Conservation (phyloP, 2,888 invertebrate species). For the Drosophila cognata region DNA sequence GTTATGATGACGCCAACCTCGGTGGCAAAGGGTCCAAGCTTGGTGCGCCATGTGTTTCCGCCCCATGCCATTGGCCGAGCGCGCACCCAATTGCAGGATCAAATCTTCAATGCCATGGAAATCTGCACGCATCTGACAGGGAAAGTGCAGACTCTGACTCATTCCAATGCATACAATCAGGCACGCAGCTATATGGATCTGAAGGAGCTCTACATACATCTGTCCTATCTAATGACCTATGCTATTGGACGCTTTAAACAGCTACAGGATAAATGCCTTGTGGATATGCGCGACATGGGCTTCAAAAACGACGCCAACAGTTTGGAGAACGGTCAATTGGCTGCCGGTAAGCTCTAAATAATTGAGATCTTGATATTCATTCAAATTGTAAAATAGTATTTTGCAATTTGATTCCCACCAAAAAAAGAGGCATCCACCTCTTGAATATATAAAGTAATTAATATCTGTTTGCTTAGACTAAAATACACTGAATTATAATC, state of each 20-base stretch:
- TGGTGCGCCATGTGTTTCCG: slow-evolving; percentile 81
- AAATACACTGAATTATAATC: background rate
- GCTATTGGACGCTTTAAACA: slow-evolving; percentile 84
- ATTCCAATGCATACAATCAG: slow-evolving; percentile 85
- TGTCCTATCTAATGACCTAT: slow-evolving; percentile 84
- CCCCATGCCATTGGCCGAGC: slow-evolving; percentile 81
- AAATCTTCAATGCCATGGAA: slow-evolving; percentile 84
- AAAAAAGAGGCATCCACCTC: background rate
- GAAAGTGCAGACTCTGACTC: slow-evolving; percentile 84
- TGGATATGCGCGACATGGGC: slow-evolving; percentile 84
- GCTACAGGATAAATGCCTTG: slow-evolving; percentile 84
- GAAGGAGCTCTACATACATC: slow-evolving; percentile 84
- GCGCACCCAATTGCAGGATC: slow-evolving; percentile 82
- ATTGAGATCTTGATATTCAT: background rate
- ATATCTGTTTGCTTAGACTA: background rate
- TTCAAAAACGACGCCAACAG: slow-evolving; percentile 84
- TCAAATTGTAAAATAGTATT: background rate
- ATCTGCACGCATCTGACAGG: slow-evolving; percentile 84
- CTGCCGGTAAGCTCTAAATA: slow-evolving; percentile 77
- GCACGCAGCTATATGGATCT: slow-evolving; percentile 83
- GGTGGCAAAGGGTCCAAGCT: slow-evolving; percentile 31
- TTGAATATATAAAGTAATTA: background rate
- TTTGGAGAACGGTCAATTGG: slow-evolving; percentile 84
- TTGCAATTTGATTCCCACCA: background rate
- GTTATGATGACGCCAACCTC: slow-evolving; percentile 35